Base-by-base conservation (phyloP, 1,140 invertebrate species). In the Melitaea cinxia region DNA sequence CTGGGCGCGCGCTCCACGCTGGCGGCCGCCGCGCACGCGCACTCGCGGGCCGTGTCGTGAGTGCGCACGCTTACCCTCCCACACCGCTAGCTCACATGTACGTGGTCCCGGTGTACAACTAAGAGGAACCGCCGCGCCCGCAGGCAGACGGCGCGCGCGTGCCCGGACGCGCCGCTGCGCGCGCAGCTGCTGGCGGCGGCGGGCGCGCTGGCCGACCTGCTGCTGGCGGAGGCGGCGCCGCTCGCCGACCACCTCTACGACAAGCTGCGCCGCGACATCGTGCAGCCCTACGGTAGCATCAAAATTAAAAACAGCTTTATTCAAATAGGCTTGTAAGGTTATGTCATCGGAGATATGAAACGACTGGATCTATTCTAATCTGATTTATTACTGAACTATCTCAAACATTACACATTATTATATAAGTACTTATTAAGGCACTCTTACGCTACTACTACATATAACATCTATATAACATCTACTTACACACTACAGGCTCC, bases 271-370 rank as follows among this genome's bases (percentile, higher is more conserved):
- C 30, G 65, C 17, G 78, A 82, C 12, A 21, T 73, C 56, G 76
- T 87, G 52, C 73, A 65, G 39, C 78, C 75, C 0, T 85, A 80
- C 57, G 24, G 84, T 85, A 0, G n/a, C n/a, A n/a, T n/a, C n/a
- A n/a, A n/a, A n/a, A n/a, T n/a, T n/a, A n/a, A n/a, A n/a, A n/a
- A n/a, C n/a, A n/a, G n/a, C n/a, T n/a, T n/a, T n/a, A n/a, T n/a
- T n/a, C n/a, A n/a, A n/a, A n/a, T n/a, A n/a, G n/a, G n/a, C n/a
- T n/a, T n/a, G n/a, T n/a, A n/a, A n/a, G n/a, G n/a, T n/a, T n/a
- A n/a, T n/a, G n/a, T n/a, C n/a, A n/a, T n/a, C n/a, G n/a, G n/a
- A n/a, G n/a, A n/a, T n/a, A n/a, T n/a, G n/a, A n/a, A n/a, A n/a
- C n/a, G n/a, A n/a, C n/a, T n/a, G n/a, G n/a, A n/a, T n/a, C n/a